Base-by-base conservation (phyloP, 2,888 invertebrate species). In the Aethes cnicana region DNA sequence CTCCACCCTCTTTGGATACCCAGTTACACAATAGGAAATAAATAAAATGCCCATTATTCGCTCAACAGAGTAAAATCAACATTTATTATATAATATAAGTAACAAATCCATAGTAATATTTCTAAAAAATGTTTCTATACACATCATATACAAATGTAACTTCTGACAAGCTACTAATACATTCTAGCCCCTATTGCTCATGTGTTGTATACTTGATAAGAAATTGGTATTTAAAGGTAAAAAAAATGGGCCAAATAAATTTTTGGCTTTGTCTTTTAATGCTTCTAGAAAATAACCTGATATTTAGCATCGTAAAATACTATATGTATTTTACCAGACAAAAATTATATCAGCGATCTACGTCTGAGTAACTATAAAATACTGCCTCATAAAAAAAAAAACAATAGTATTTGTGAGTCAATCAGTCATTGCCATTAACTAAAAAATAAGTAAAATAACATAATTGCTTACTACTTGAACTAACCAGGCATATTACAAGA, bases 41-140 rank as follows among this genome's bases (percentile, higher is more conserved):
- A 36, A 53, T 46, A 33, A 55, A 33, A 52, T n/a, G n/a, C n/a
- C 36, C 20, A 35, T 16, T 23, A 21, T 26, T 42, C 48, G 58
- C 72, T 76, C 75, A 77, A 78, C 67, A 79, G 69, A 77, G 69
- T 58, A 12, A 6, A 28, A 44, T 43, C 30, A 65, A 65, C 62
- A 65, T 76, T 70, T 71, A 69, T 67, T 47, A 33, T n/a, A n/a
- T 25, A 68, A 57, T 43, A 23, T 35, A 68, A 56, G 58, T 67
- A 68, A 67, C 63, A 72, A 70, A 63, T 55, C 64, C 60, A 62
- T 68, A 63, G 62, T 70, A 57, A 61, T 56, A 57, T 32, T 21
- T 47, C 30, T 36, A 69, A 62, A 64, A 69, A 69, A 23, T 8
- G 21, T 37, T 21, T 37, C 7, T 37, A 37, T 23, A 12, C 12